Base-by-base conservation (phyloP, 2,113 vertebrate genomes). In the Spermophilus dauricus region DNA sequence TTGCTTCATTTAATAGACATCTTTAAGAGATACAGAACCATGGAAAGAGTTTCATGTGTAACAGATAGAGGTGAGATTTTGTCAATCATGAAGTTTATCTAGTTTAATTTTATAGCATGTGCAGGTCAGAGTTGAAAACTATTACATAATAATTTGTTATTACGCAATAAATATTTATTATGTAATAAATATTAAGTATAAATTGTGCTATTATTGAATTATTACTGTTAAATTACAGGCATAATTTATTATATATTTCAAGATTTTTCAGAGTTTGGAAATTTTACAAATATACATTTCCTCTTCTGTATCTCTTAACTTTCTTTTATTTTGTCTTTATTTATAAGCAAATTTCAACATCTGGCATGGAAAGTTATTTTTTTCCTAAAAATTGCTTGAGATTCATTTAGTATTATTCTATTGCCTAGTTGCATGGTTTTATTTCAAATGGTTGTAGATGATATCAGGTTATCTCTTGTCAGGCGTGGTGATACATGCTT, bases 301-400 rank as follows among this genome's bases (percentile, higher is more conserved):
- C 8, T 92, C 2, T 89, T 14, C 10, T 89, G 1, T 83, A 76
- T 86, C 30, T 32, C 26, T 87, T 70, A 83, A 32, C 1, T 17
- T 72, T 88, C 22, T 91, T 89, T 90, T 63, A 81, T 45, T 96
- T 94, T 51, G 3, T 78, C 48, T 32, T 89, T 86, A 83, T 58
- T 91, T 95, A 2, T 96, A 34, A 82, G 45, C 12, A 37, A 14
- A 87, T 88, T 26, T 88, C 48, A 69, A 65, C 7, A 92, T 81
- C 30, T 83, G 26, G 22, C 26, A 91, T 73, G 42, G 37, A 89
- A 48, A 78, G 1, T 18, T 63, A 67, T 78, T 39, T 76, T 86
- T 82, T 39, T 18, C 6, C n/a, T 73, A 53, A n/a, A 86, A 32
- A 78, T 56, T 87, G 3, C 17, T 82, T 42, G 86, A 51, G 37